Base-by-base conservation (phyloP, 2,113 vertebrate species). In the Sylvietta virens region DNA sequence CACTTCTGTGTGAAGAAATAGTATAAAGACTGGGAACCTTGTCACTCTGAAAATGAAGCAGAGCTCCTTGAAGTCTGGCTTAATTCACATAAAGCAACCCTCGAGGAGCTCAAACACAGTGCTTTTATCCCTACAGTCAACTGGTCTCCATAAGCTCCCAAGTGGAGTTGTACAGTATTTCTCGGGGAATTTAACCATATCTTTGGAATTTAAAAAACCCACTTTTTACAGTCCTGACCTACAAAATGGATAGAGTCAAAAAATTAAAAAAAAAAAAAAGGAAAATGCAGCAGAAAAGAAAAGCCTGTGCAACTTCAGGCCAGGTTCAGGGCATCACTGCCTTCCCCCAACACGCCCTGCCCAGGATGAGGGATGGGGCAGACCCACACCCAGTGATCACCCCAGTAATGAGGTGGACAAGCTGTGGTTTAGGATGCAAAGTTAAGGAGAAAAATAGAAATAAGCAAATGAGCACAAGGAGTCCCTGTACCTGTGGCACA, bases 341-440 rank as follows among this genome's bases (percentile, higher is more conserved):
- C 47, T 58, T 58, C 1, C 2, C 13, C 24, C 12, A 60, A 4
- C 1, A 3, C 0, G 0, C 37, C 45, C 3, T 3, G 0, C 40
- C 53, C 72, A 61, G 37, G 61, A 15, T 1, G 3, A 77, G 24
- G 71, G 57, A 39, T 79, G 57, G 42, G n/a, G 47, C 66, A 64
- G 27, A 56, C 21, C 44, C 33, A 16, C 45, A 10, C 0, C 0
- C 45, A 65, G 35, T 24, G 30, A 31, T 42, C 58, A 53, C 45
- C 31, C 58, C 81, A 57, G 5, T 1, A 62, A 37, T 0, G 3
- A 74, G 47, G 39, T 24, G 53, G 24, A 31, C 40, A 67, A 76
- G n/a, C 31, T 37, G 22, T 64, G 54, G 15, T 37, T 92, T 65
- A 57, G 45, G 31, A 31, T 69, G 35, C 30, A 70, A 83, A 69